These are phyloP conservation scores for Polia nebulosa DNA, from an alignment of 2,888 invertebrate species.

Conservation along the genomic window DNA sequence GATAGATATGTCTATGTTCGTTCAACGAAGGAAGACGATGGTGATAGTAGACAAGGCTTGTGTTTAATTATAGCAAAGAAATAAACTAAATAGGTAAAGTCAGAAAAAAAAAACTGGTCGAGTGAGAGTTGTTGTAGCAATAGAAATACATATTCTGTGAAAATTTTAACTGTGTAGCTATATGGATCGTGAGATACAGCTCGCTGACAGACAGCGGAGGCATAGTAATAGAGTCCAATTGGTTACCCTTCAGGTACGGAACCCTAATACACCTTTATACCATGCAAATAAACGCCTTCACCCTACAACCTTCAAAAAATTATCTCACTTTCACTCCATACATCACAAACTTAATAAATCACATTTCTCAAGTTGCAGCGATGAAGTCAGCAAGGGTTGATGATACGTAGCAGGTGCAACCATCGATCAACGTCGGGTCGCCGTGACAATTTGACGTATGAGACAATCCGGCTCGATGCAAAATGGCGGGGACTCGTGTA, in stretches of 20 bases:
- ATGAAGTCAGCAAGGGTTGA: slow-evolving; percentile 77
- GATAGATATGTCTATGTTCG: background rate
- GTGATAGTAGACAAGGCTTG: background rate
- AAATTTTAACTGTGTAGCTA: no score
- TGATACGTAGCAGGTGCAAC: slow-evolving; percentile 83
- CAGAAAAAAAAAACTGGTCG: background rate
- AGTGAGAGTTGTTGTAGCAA: no score
- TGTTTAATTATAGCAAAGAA: no score
- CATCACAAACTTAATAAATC: slow-evolving; percentile 73
- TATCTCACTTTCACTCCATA: slow-evolving; percentile 49
- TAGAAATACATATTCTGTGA: no score
- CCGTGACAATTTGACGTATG: slow-evolving; percentile 90
- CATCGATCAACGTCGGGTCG: slow-evolving; percentile 86
- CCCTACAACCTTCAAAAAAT: slow-evolving; percentile 24
- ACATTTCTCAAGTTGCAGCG: slow-evolving; percentile 73
- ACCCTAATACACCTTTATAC: background rate
- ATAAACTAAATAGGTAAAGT: no score
- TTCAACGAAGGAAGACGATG: background rate
- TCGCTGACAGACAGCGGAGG: no score
- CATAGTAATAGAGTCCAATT: no score
- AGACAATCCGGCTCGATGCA: slow-evolving; percentile 87
- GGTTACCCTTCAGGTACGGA: no score
- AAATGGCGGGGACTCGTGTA: slow-evolving; percentile 78
- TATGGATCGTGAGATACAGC: no score
- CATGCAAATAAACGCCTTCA: slow-evolving; percentile 15